Percentiles rank a stretch among this genome's conserved stretches.
phyloP scores from a whole-genome alignment of 2,888 invertebrate species.

The Cerceris rybyensis region DNA sequence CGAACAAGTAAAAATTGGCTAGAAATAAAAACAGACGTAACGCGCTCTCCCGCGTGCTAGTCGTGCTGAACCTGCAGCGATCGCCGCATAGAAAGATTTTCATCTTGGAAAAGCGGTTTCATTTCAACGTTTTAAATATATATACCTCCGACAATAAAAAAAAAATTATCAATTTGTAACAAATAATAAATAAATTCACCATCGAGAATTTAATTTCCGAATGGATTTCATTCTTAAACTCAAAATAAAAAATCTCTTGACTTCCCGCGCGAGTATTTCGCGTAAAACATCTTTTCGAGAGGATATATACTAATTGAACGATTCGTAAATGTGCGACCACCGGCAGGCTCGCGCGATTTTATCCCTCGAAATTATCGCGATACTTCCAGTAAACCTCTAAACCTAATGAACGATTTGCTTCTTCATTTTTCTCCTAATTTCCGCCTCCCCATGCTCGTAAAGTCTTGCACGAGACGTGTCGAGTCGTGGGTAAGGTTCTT shows the following conservation, averaged over 20 bases:
- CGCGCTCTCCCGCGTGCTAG: constrained; percentile 53
- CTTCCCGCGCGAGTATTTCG: neutral
- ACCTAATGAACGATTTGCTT: constrained; percentile 72
- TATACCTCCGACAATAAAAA: constrained; percentile 1
- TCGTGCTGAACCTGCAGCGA: constrained; percentile 75
- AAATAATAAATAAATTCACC: constrained; percentile 38
- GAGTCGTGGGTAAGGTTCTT: constrained; percentile 64
- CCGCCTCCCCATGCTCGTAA: constrained; percentile 55
- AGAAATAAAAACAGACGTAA: constrained; percentile 69
- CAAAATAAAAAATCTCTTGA: neutral
- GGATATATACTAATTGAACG: constrained; percentile 6
- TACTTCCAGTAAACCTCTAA: constrained; percentile 59
- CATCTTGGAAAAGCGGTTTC: neutral
- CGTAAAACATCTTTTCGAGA: neutral
- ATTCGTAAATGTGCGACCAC: constrained; percentile 28
- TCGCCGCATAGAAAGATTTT: constrained; percentile 32
- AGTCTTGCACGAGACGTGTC: constrained; percentile 28
- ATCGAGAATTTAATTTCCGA: constrained; percentile 13
- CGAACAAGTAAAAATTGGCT: constrained; percentile 74
- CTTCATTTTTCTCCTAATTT: constrained; percentile 68
- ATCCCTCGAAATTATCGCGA: constrained; percentile 35
- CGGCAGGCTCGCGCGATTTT: constrained; percentile 44
- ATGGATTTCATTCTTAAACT: constrained; percentile 22
- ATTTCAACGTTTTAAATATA: neutral
- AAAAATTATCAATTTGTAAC: neutral